Conservation (phyloP, 2,888 invertebrate genomes). For the Autographa gamma region DNA sequence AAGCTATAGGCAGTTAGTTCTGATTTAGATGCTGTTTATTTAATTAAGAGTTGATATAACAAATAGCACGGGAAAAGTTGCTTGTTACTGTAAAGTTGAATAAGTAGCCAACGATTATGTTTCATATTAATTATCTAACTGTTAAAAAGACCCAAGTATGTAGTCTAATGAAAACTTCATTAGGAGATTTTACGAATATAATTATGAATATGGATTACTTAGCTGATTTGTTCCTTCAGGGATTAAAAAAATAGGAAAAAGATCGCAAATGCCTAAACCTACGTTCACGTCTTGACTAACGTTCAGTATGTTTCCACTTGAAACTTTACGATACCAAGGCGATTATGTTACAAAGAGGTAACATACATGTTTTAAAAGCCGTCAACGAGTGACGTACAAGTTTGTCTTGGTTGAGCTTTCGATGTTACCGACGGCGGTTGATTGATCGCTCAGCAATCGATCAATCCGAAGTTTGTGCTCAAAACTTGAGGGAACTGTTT, state of each 20-base stretch:
- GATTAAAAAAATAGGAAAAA: too few relatives aligned
- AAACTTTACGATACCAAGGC: constrained; percentile 50
- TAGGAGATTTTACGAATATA: too few relatives aligned
- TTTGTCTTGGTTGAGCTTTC: constrained; percentile 44
- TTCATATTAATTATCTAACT: too few relatives aligned
- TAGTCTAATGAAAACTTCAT: too few relatives aligned
- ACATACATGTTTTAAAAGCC: constrained; percentile 53
- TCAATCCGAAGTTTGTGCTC: constrained; percentile 31
- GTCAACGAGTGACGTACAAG: constrained; percentile 36
- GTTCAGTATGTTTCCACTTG: constrained; percentile 34
- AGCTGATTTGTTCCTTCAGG: too few relatives aligned
- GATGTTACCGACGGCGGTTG: constrained; percentile 40
- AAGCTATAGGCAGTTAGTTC: background rate
- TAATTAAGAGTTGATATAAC: too few relatives aligned
- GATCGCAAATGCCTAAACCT: background rate
- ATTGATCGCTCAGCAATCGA: constrained; percentile 50
- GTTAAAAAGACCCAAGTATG: too few relatives aligned
- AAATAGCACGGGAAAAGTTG: too few relatives aligned
- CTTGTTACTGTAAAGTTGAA: too few relatives aligned
- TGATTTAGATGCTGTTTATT: too few relatives aligned
- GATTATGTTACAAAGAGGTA: constrained; percentile 59
- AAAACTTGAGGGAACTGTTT: constrained; percentile 35
- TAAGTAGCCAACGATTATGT: too few relatives aligned
- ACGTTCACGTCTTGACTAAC: constrained; percentile 6
- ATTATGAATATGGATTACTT: too few relatives aligned